These are phyloP conservation scores for Coecobrya sp. DNA, from an alignment of 2,888 invertebrate species.

Conservation along the genomic window DNA sequence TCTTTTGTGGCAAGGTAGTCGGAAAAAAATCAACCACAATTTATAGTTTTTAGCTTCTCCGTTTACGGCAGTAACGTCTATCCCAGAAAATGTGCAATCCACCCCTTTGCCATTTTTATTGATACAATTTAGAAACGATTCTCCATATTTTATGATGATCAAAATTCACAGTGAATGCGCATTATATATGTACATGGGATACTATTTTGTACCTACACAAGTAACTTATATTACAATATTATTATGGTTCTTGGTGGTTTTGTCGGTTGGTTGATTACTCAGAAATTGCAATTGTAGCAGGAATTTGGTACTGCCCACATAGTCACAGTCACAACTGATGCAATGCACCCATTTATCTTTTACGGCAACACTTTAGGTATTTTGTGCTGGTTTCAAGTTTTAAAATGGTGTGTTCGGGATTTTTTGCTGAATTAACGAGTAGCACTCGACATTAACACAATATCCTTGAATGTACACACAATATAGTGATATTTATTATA, in stretches of 20 bases:
- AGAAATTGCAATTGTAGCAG: background rate
- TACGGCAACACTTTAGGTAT: background rate
- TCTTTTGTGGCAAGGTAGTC: background rate
- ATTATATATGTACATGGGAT: background rate
- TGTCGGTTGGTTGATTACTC: slow-evolving; percentile 36
- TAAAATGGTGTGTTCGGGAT: background rate
- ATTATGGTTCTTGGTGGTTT: slow-evolving; percentile 15
- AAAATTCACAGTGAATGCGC: slow-evolving; percentile 25
- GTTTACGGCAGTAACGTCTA: slow-evolving; percentile 36
- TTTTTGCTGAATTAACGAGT: slow-evolving; percentile 16
- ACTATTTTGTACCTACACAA: background rate
- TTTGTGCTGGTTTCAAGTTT: slow-evolving; percentile 25
- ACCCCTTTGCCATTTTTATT: slow-evolving; percentile 70
- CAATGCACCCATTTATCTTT: background rate
- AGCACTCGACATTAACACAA: background rate
- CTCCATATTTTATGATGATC: slow-evolving; percentile 29
- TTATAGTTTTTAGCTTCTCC: slow-evolving; percentile 46
- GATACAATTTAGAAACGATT: background rate
- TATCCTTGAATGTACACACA: background rate
- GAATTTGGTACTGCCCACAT: slow-evolving; percentile 32
- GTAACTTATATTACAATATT: background rate
- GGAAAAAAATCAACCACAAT: slow-evolving; percentile 13
- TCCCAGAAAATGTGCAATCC: slow-evolving; percentile 47
- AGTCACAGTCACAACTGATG: background rate
- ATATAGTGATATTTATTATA: background rate